Evolutionary conservation across 64 coral and sea anemone genomes (phyloP).

Genomic region (Exaiptasia diaphana): DNA sequence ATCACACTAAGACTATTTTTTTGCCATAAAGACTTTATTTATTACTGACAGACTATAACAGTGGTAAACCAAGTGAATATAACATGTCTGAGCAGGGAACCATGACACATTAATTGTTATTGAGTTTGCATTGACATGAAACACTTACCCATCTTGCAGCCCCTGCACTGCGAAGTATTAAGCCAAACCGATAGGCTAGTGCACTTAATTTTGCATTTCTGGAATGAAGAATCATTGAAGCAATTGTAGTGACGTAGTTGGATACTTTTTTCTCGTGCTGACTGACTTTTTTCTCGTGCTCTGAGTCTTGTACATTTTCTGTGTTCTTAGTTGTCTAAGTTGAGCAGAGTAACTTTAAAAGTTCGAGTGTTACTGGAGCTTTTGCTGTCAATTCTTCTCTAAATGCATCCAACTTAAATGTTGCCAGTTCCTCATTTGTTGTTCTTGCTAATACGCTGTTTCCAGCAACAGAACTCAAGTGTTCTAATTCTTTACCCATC

Average conservation of each 20-base stretch:
- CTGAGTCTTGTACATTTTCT: background rate
- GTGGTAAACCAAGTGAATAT: too few species aligned
- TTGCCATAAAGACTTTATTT: too few species aligned
- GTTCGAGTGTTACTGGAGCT: conserved; percentile 37
- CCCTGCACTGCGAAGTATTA: conserved; percentile 22
- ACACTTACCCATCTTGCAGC: conserved; percentile 28
- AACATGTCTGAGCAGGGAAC: too few species aligned
- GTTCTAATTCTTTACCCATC: conserved; percentile 27
- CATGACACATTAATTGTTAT: too few species aligned
- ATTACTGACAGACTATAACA: too few species aligned
- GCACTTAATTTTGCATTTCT: conserved; percentile 27
- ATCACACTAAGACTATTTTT: too few species aligned
- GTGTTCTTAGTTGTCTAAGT: background rate
- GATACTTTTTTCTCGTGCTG: background rate
- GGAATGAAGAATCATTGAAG: conserved; percentile 44
- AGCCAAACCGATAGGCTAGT: conserved; percentile 37
- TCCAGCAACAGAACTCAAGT: background rate
- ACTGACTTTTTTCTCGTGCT: background rate
- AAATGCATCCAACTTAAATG: conserved; percentile 30
- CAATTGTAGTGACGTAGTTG: conserved; percentile 8
- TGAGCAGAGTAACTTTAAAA: conserved; percentile 38
- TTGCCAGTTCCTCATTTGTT: background rate
- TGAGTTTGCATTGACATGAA: too few species aligned
- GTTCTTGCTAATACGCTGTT: conserved; percentile 16
- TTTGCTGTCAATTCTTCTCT: conserved; percentile 28